Evolutionary conservation across 2,113 vertebrate genomes (phyloP).

Genomic region (Halcyon malimbica): DNA sequence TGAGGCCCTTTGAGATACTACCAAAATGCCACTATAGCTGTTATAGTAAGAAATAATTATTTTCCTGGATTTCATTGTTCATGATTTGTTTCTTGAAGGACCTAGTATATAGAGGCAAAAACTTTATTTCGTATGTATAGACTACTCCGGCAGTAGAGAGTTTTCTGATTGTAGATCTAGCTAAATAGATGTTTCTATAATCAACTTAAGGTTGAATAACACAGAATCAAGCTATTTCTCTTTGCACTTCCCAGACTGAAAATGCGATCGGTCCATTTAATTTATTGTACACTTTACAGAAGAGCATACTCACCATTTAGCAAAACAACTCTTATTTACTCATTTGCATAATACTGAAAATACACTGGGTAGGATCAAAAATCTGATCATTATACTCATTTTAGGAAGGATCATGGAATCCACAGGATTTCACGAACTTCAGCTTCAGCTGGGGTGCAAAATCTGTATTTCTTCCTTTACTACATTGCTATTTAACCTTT

Average conservation of each 20-base stretch:
- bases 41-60: background rate
- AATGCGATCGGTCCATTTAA: background rate
- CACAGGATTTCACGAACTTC: background rate
- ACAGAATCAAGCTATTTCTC: background rate
- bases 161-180: background rate
- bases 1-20: background rate
- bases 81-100: background rate
- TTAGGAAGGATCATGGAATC: background rate
- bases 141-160: rapidly evolving
- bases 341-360: background rate
- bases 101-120: background rate
- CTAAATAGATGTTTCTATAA: background rate
- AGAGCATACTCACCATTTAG: background rate
- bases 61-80: background rate
- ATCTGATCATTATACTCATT: background rate
- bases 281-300: background rate
- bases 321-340: background rate
- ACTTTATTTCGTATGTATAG: background rate
- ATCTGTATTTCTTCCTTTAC: background rate
- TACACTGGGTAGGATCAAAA: background rate
- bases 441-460: background rate
- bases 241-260: background rate
- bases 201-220: background rate
- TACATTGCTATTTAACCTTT: background rate
- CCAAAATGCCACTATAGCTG: background rate